These are phyloP conservation scores for Pogonognathellus flavescens DNA, from an alignment of 1,140 invertebrate species.

Conservation along the genomic window DNA sequence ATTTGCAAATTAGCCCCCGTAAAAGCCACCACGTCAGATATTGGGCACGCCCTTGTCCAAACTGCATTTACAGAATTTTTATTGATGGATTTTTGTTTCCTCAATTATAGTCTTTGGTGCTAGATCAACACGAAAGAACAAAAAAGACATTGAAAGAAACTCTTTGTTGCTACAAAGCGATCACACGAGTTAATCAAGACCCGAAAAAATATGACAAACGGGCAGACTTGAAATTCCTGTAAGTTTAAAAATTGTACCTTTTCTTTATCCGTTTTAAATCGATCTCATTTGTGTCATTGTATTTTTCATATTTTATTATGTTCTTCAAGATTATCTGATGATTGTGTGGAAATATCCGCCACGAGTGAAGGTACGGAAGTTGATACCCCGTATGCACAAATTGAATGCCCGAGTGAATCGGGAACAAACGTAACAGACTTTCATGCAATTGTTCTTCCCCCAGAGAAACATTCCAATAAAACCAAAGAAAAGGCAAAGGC, in stretches of 20 bases:
- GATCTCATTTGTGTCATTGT: too few species aligned
- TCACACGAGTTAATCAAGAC: slow-evolving; percentile 54
- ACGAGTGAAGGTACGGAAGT: slow-evolving; percentile 16
- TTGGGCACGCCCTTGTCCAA: too few species aligned
- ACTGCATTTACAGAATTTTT: too few species aligned
- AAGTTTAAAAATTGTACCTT: slow-evolving; percentile 39
- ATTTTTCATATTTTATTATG: too few species aligned
- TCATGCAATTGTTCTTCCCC: slow-evolving; percentile 37
- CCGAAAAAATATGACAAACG: slow-evolving; percentile 60
- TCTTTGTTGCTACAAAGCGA: slow-evolving; percentile 60
- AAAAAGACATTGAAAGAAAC: slow-evolving; percentile 41
- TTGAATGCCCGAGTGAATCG: slow-evolving; percentile 58
- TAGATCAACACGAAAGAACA: slow-evolving; percentile 23
- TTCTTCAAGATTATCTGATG: slow-evolving; percentile 55
- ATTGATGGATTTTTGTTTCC: background rate
- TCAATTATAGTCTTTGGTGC: slow-evolving; percentile 24
- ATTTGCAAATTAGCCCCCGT: too few species aligned
- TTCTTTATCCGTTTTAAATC: too few species aligned
- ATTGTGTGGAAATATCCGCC: slow-evolving; percentile 52
- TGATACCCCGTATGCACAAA: slow-evolving; percentile 51
- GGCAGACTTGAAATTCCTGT: slow-evolving; percentile 62
- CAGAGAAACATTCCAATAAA: slow-evolving; percentile 16
- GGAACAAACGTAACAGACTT: slow-evolving; percentile 43
- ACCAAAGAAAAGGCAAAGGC: slow-evolving; percentile 55
- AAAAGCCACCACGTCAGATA: too few species aligned